phyloP scores from a whole-genome alignment of 35 echinoderm and acorn worm genomes.

The Heliocidaris tuberculata region DNA sequence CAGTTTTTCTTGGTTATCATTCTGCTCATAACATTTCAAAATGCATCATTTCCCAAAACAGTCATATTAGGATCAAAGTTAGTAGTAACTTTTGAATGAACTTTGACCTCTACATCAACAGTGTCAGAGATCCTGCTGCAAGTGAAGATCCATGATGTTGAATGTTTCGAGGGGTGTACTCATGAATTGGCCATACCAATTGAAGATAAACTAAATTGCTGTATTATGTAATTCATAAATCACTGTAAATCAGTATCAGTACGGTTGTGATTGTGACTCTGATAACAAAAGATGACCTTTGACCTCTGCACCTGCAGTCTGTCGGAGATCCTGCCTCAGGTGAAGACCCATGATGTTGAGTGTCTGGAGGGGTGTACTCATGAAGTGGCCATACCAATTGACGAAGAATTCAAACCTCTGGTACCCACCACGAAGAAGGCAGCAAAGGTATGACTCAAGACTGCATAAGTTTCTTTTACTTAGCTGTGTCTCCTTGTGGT shows the following conservation, averaged over 20 bases:
- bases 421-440: slow-evolving; percentile 79
- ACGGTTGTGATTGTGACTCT: too few relatives aligned
- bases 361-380: slow-evolving; percentile 80
- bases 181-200: slow-evolving; percentile 79
- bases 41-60: background rate
- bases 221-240: too few relatives aligned
- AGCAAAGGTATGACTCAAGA: slow-evolving; percentile 75
- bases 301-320: slow-evolving; percentile 49
- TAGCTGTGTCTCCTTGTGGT: too few relatives aligned
- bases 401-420: slow-evolving; percentile 79
- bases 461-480: background rate
- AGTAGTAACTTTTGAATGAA: background rate
- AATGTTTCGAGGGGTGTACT: slow-evolving; percentile 68
- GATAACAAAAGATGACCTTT: background rate
- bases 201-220: slow-evolving; percentile 49
- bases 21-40: background rate
- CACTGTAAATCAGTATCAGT: too few relatives aligned
- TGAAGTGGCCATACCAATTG: slow-evolving; percentile 80
- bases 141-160: slow-evolving; percentile 57
- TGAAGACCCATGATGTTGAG: slow-evolving; percentile 63
- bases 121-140: slow-evolving; percentile 77
- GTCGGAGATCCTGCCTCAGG: slow-evolving; percentile 86
- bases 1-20: background rate
- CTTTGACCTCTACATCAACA: background rate
- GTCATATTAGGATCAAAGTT: background rate